These are phyloP conservation scores for Calliopsis andreniformis DNA, from an alignment of 1,140 invertebrate genomes.

Conservation along the genomic window DNA sequence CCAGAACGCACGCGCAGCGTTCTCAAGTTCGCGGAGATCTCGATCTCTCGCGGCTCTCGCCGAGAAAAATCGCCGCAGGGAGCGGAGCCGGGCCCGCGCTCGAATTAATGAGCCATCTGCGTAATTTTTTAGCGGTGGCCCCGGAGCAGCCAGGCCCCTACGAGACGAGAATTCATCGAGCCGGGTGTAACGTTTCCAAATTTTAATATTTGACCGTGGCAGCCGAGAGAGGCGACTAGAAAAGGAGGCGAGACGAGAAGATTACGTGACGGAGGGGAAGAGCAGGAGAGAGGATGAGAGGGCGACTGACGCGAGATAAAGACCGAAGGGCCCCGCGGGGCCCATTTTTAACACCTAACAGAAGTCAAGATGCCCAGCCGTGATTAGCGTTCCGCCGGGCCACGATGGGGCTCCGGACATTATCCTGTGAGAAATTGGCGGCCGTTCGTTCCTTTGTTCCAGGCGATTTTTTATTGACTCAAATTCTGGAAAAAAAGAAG, in stretches of 20 bases:
- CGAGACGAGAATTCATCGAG: slow-evolving; percentile 43
- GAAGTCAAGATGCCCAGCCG: slow-evolving; percentile 74
- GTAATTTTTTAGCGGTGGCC: slow-evolving; percentile 39
- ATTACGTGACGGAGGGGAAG: background rate
- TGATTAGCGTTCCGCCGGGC: slow-evolving; percentile 67
- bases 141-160: background rate
- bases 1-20: background rate
- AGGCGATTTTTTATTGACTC: slow-evolving; percentile 78
- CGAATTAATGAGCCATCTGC: slow-evolving; percentile 51
- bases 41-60: slow-evolving; percentile 29
- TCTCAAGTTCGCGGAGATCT: slow-evolving; percentile 40
- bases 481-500: slow-evolving; percentile 70
- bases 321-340: slow-evolving; percentile 67
- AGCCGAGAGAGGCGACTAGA: background rate
- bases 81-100: background rate
- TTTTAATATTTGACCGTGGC: slow-evolving; percentile 70
- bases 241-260: background rate
- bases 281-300: background rate
- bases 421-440: slow-evolving; percentile 78
- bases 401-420: slow-evolving; percentile 64
- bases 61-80: slow-evolving; percentile 33
- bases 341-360: slow-evolving; percentile 78
- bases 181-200: slow-evolving; percentile 72
- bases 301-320: slow-evolving; percentile 66
- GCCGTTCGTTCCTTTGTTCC: slow-evolving; percentile 73